Evolutionary conservation across 92 coral and sea anemone genomes (phyloP).

Genomic region (Epizoanthus ramosus): DNA sequence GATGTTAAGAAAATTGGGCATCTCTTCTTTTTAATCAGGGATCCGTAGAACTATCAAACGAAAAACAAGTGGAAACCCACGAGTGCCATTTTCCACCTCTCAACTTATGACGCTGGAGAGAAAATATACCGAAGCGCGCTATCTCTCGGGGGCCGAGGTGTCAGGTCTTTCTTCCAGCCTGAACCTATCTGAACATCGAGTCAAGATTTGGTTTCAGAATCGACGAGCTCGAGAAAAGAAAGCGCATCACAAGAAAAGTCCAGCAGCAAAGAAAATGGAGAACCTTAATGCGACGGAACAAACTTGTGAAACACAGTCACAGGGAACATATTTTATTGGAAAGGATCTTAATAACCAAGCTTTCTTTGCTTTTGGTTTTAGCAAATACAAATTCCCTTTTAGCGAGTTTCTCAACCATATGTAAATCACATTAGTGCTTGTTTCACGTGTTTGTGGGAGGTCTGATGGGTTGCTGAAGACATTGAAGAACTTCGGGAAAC

Average conservation of each 20-base stretch:
- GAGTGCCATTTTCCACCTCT: conserved; percentile 92
- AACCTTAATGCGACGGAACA: background rate
- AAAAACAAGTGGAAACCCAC: conserved; percentile 88
- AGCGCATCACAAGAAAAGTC: conserved; percentile 37
- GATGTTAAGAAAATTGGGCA: background rate
- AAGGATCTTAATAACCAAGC: background rate
- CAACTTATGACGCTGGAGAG: conserved; percentile 84
- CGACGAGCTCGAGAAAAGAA: conserved; percentile 96
- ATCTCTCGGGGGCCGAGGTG: conserved; percentile 84
- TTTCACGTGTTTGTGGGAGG: background rate
- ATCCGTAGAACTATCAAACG: conserved; percentile 71
- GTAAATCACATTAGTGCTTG: conserved; percentile 21
- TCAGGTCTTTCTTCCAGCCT: conserved; percentile 65
- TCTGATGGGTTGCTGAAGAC: background rate
- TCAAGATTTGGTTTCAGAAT: conserved; percentile 98
- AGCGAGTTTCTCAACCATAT: conserved; percentile 17
- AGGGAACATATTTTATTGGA: background rate
- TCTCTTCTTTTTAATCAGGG: conserved; percentile 24
- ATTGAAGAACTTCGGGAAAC: background rate
- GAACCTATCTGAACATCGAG: conserved; percentile 82
- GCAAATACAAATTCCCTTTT: conserved; percentile 12
- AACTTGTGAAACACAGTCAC: background rate
- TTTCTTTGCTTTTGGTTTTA: conserved; percentile 14
- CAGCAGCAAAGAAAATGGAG: conserved; percentile 13
- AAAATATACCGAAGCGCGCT: conserved; percentile 76